Percentiles rank a stretch among this genome's conserved stretches.
Conservation (phyloP, 2,113 vertebrate species). For the Antennarius striatus region DNA sequence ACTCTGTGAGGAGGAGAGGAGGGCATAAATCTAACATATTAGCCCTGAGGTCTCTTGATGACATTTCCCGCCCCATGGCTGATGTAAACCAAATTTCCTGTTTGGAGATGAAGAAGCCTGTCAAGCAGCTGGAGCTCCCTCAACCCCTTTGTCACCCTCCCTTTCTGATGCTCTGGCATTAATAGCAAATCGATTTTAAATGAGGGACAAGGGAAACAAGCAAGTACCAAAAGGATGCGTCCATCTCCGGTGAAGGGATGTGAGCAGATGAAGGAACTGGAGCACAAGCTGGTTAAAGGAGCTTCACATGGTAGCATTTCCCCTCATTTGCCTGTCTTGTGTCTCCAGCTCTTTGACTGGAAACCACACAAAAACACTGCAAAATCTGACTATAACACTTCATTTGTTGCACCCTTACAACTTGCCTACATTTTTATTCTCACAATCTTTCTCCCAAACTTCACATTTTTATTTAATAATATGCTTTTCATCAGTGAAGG, state of each 20-base stretch:
- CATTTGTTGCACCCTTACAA: not conserved
- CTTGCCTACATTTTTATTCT: not conserved
- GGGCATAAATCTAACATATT: slow-evolving; percentile 74
- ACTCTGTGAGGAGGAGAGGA: slow-evolving; percentile 64
- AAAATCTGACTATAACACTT: too few species aligned
- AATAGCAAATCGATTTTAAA: slow-evolving; percentile 75
- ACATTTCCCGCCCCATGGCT: slow-evolving; percentile 75
- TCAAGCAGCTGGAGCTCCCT: slow-evolving; percentile 65
- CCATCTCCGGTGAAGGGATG: slow-evolving; percentile 56
- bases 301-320: slow-evolving; percentile 24
- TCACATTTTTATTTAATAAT: not conserved
- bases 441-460: not conserved
- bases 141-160: slow-evolving; percentile 57
- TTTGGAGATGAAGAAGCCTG: slow-evolving; percentile 78
- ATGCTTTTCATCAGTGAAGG: not conserved
- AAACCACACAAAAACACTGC: too few species aligned
- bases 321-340: slow-evolving; percentile 7
- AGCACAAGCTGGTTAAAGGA: slow-evolving; percentile 1
- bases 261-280: slow-evolving; percentile 17
- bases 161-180: slow-evolving; percentile 44
- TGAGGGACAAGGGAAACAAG: slow-evolving; percentile 61
- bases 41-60: slow-evolving; percentile 55
- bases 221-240: slow-evolving; percentile 34
- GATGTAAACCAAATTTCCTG: slow-evolving; percentile 79
- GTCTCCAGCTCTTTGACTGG: not conserved